Evolutionary conservation across 2,797 vertebrate genomes (phyloP), one percentile per base, ranked within the genome.

Genomic region (Macroramphosus scolopax): DNA sequence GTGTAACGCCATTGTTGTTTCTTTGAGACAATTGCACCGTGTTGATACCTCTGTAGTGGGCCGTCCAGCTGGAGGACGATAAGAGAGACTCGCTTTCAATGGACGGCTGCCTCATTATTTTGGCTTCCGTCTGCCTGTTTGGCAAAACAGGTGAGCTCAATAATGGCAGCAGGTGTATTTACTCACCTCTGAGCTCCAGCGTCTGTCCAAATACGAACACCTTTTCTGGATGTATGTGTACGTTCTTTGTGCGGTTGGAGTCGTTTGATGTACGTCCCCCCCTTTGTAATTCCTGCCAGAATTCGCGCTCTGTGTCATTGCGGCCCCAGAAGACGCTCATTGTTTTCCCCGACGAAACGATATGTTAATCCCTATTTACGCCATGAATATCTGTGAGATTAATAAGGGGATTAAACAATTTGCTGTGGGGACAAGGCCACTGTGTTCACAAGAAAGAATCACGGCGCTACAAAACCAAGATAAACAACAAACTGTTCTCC

Each of bases 281-380:
- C 61, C 73, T 80, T 84, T 84, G 75, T 83, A 62, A 84, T 70
- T 75, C 62, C 65, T 66, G 84, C 83, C 83, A 83, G 78, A 78
- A 75, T 78, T 31, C 41, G 51, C 22, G 16, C 67, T 15, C 39
- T 24, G n/a, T 72, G 64, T 80, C 71, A 77, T 78, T 80, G 67
- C 61, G 26, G 47, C 39, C 50, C 28, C 6, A 35, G 56, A 68
- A 70, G 74, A 80, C 6, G 62, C 46, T 67, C 68, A 76, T 83
- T 89, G 80, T 89, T 73, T 61, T 11, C 37, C 70, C 20, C 40
- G 67, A 83, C 74, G 86, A 85, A 87, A 79, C 74, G 74, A 72
- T 63, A 87, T 87, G 81, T 70, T 86, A 85, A 86, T 85, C 65
- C 39, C 35, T 12, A 40, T 68, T 67, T 6, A 72, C 57, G 39